Evolutionary conservation across 2,797 vertebrate species (phyloP), one percentile per base, ranked within the genome.

Genomic region (Spatula clypeata): DNA sequence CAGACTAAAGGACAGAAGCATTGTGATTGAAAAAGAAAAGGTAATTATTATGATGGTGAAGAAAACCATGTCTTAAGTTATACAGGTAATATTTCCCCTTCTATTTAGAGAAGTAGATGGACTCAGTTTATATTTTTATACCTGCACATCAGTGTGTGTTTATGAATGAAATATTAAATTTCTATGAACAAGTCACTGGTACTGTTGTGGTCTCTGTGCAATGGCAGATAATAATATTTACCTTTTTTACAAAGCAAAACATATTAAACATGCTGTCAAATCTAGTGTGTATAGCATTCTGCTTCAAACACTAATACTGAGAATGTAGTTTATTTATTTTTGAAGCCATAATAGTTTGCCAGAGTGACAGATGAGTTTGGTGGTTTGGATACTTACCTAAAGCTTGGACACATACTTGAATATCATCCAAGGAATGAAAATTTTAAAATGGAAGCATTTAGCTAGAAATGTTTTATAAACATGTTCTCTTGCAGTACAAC

Each of bases 331-430:
- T 88, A 67, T 82, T 88, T 83, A 75, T 69, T 15, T 81, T 54
- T 81, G 44, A 95, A 84, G 13, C 17, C 58, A 66, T 66, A 42
- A n/a, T 65, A 61, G 23, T 16, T 79, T 73, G 16, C 64, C 62
- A 57, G 86, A 85, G 32, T 88, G 92, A 91, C 47, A 69, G 47
- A 89, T 40, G 29, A 96, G 17, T 92, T 86, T 86, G 27, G 32
- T 88, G 31, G 17, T 83, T 93, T 91, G 42, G 47, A 62, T 34
- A 60, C 32, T 81, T 65, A 87, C 40, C 67, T 75, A 81, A 92
- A 81, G 18, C 49, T 84, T 94, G 93, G 51, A 71, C 2, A 10
- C 11, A 3, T 73, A 51, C 64, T 57, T 89, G 72, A 92, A 76
- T 80, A 82, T 87, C 61, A 79, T 47, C 23, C 62, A 92, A 67